These are phyloP conservation scores for Noctua janthe DNA, from an alignment of 2,888 invertebrate species.

Conservation along the genomic window DNA sequence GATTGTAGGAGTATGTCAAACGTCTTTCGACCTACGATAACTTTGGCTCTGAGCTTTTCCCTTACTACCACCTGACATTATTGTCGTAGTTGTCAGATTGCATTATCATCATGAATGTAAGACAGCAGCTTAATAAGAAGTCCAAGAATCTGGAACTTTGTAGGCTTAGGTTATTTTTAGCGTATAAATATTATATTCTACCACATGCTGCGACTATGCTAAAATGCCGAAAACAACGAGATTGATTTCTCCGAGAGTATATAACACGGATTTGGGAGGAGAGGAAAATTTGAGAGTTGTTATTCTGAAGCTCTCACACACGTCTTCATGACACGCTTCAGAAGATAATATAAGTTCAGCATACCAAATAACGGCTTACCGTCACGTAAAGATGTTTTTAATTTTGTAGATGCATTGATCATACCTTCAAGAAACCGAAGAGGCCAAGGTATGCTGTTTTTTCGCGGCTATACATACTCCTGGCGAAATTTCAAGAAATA, in stretches of 20 bases:
- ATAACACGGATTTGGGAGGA: background rate
- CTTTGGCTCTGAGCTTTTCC: background rate
- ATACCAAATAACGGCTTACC: background rate
- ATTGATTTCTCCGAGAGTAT: background rate
- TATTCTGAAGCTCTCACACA: background rate
- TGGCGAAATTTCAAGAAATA: constrained; percentile 76
- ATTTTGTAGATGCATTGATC: constrained; percentile 77
- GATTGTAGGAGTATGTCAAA: background rate
- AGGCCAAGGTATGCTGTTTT: constrained; percentile 76
- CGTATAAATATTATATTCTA: background rate
- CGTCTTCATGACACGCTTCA: background rate
- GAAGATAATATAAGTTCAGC: constrained; percentile 8
- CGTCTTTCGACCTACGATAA: background rate
- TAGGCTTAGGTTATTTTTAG: background rate
- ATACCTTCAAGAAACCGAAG: constrained; percentile 77
- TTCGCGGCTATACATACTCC: constrained; percentile 79
- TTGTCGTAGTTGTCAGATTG: background rate
- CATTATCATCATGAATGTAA: background rate
- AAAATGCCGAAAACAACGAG: background rate
- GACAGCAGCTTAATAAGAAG: background rate
- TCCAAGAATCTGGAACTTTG: background rate
- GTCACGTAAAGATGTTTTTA: constrained; percentile 30
- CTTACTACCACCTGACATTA: background rate
- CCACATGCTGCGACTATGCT: background rate
- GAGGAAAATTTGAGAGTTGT: background rate